Evolutionary conservation across 2,797 vertebrate species (phyloP), one percentile per base, ranked within the genome.

Genomic region (Chelidonichthys spinosus): DNA sequence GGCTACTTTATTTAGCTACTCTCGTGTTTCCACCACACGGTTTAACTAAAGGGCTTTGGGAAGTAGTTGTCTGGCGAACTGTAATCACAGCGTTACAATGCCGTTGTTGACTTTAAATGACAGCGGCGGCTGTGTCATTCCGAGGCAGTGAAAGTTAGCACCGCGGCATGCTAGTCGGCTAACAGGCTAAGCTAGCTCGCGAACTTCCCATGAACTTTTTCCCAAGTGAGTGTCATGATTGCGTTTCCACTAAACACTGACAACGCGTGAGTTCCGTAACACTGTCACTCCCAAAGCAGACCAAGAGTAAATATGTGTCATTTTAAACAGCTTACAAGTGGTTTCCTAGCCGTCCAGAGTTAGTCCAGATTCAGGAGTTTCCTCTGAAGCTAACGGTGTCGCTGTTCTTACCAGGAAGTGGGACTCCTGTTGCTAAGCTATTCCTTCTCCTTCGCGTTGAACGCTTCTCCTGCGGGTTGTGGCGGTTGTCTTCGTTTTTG

Each of bases 341-440:
- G 43, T 43, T 72, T 3, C 17, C 42, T n/a, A 61, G 49, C 46
- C 3, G 55, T 58, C 6, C 14, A 35, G 2, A 35, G 63, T 33
- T 39, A 18, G 39, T 7, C 18, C 0, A 69, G 15, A 74, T 85
- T 84, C 37, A 52, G 4, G 55, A 76, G 54, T 82, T 81, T 15
- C 75, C 65, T 32, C 47, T 56, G 42, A 25, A 72, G 84, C 88
- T 89, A 83, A 69, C 75, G 64, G 76, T 53, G 85, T 81, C 18
- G 87, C 66, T 25, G 69, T 43, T 87, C 94, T 96, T 94, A 95
- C 95, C 95, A 94, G 95, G 94, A 96, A 96, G 93, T 94, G 87
- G 85, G 90, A 92, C 84, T 85, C 25, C 77, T 82, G 86, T 86
- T 88, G 89, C 88, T 76, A 77, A 77, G 87, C 88, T 91, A 78